phyloP scores from a whole-genome alignment of 2,113 vertebrate species.

The Neofelis nebulosa region DNA sequence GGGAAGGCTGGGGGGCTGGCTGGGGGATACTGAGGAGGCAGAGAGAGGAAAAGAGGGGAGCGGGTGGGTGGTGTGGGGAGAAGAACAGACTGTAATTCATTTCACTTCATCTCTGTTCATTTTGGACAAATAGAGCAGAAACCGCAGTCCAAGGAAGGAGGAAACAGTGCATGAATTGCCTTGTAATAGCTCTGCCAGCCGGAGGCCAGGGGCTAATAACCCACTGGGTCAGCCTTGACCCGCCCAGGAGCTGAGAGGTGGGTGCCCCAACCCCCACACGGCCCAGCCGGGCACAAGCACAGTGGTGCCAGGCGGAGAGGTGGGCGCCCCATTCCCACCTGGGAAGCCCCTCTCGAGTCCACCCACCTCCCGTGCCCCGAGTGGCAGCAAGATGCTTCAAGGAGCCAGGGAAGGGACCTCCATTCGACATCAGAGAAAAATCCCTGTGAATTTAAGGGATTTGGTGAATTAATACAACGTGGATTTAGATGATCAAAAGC shows the following conservation, averaged over 20 bases:
- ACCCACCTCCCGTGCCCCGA: background rate
- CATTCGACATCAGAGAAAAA: slow-evolving; percentile 66
- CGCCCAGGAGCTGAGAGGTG: accelerated
- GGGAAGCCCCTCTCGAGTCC: background rate
- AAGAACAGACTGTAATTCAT: slow-evolving; percentile 59
- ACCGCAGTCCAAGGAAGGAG: slow-evolving; percentile 66
- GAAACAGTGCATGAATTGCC: slow-evolving; percentile 80
- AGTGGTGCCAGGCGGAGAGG: background rate
- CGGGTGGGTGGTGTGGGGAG: background rate
- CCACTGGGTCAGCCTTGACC: background rate
- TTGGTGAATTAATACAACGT: slow-evolving; percentile 70
- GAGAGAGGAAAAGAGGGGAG: background rate
- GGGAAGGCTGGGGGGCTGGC: accelerated
- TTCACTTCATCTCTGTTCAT: slow-evolving; percentile 76
- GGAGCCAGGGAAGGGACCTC: slow-evolving; percentile 26
- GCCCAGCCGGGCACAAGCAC: background rate
- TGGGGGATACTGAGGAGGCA: accelerated
- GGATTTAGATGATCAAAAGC: slow-evolving; percentile 76
- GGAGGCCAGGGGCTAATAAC: slow-evolving; percentile 9
- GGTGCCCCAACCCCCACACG: accelerated
- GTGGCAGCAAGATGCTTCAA: background rate
- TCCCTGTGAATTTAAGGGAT: slow-evolving; percentile 70
- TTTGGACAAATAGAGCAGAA: slow-evolving; percentile 84
- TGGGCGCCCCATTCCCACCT: background rate
- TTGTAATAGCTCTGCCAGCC: slow-evolving; percentile 34